These are phyloP conservation scores for Epizoanthus ramosus DNA, from an alignment of 92 coral and sea anemone genomes.

Conservation along the genomic window DNA sequence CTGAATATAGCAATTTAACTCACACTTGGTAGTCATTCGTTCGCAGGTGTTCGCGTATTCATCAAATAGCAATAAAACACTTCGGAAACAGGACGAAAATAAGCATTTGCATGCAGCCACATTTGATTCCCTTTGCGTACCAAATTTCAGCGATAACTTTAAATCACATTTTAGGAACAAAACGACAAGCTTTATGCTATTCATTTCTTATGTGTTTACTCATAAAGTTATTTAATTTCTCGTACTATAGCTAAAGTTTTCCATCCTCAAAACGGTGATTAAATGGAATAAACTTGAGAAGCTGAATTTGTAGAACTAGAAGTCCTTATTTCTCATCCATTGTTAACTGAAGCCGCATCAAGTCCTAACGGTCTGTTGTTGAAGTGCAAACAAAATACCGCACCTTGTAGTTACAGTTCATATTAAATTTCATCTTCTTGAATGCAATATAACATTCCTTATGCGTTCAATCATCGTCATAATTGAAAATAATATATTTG, in stretches of 20 bases:
- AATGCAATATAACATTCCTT: not conserved
- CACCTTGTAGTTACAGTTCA: no score
- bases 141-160: no score
- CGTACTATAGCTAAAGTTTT: no score
- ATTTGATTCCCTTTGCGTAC: not conserved
- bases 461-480: not conserved
- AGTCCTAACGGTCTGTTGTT: not conserved
- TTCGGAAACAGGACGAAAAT: not conserved
- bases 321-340: no score
- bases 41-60: slow-evolving; percentile 10
- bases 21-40: not conserved
- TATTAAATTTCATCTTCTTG: not conserved
- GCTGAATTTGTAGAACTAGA: no score
- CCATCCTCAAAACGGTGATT: no score
- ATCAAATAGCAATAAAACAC: slow-evolving; percentile 2
- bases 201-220: no score
- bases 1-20: not conserved
- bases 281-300: no score
- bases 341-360: no score
- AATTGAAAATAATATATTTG: slow-evolving; percentile 5
- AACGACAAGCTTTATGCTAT: no score
- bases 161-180: no score
- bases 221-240: no score
- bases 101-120: not conserved
- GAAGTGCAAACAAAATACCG: not conserved